Evolutionary conservation across 2,113 vertebrate species (phyloP).

Genomic region (Passer montanus): DNA sequence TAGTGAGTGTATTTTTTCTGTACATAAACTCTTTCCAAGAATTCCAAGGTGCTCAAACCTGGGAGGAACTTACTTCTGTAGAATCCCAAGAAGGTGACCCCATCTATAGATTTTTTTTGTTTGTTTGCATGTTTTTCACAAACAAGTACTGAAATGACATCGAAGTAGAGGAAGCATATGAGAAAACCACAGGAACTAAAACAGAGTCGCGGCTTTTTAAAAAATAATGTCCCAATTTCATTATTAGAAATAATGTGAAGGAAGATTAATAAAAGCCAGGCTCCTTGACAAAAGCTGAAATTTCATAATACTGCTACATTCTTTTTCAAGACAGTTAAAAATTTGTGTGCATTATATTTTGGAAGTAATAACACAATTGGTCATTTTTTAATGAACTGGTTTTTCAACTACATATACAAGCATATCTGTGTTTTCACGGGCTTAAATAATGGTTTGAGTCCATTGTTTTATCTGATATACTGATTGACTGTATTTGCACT

Average conservation of each 20-base stretch:
- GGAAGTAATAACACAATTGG: background rate
- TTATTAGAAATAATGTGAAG: background rate
- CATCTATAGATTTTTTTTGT: background rate
- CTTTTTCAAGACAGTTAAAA: background rate
- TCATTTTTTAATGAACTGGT: background rate
- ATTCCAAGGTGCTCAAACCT: background rate
- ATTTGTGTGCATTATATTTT: background rate
- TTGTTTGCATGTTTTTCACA: background rate
- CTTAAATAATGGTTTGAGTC: background rate
- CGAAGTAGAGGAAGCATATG: background rate
- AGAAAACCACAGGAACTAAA: background rate
- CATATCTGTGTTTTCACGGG: background rate
- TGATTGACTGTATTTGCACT: background rate
- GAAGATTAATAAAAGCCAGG: background rate
- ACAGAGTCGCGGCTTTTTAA: background rate
- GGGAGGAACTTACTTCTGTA: background rate
- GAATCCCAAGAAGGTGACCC: background rate
- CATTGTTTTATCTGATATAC: background rate
- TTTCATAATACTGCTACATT: background rate
- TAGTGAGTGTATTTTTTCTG: background rate
- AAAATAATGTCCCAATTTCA: background rate
- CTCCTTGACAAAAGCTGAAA: background rate
- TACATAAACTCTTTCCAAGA: background rate
- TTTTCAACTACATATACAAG: background rate
- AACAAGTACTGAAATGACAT: background rate